Evolutionary conservation across 2,888 invertebrate genomes (phyloP), one percentile per base, ranked within the genome.

Genomic region (Willowsia nigromaculata): DNA sequence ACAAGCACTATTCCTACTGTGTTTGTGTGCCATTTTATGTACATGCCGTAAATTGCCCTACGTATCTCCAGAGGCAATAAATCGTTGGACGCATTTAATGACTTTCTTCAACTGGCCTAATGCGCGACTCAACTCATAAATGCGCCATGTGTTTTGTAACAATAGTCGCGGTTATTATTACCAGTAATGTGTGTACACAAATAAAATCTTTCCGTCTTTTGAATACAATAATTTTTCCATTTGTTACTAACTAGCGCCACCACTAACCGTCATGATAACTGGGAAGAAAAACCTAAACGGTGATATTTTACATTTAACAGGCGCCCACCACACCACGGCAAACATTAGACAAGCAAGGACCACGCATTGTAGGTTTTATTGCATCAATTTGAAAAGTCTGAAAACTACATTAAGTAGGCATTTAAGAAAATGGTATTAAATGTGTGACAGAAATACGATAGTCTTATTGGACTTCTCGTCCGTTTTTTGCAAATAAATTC

Each of bases 1-100:
- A 68, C 18, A 37, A 68, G n/a, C 13, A 47, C 47, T 47, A 50
- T 11, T 74, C 27, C 74, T 15, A 25, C 74, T 47, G 47, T 22
- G 13, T 30, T 74, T 47, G 74, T 74, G 47, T 47, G 47, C 74
- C 71, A n/a, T 74, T 53, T 71, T 74, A 40, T 84, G 84, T 74
- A 80, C 78, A 85, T 59, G 78, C 85, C 86, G 86, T 87, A 87
- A 87, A 87, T 87, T 87, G 81, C 71, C 78, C 78, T 40, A 25
- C 71, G 78, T 87, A 87, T 87, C 88, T 74, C 81, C 40, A 65
- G 83, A 30, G 78, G 85, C 85, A 47, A 90, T 90, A 90, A 90
- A 90, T 90, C 80, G 74, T 74, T 50, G 82, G 18, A 81, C 82
- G 83, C 59, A 82, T 90, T 90, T 90, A 90, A 90, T 90, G 90